Evolutionary conservation across 2,113 vertebrate species (phyloP).

Genomic region (Mesocricetus auratus): DNA sequence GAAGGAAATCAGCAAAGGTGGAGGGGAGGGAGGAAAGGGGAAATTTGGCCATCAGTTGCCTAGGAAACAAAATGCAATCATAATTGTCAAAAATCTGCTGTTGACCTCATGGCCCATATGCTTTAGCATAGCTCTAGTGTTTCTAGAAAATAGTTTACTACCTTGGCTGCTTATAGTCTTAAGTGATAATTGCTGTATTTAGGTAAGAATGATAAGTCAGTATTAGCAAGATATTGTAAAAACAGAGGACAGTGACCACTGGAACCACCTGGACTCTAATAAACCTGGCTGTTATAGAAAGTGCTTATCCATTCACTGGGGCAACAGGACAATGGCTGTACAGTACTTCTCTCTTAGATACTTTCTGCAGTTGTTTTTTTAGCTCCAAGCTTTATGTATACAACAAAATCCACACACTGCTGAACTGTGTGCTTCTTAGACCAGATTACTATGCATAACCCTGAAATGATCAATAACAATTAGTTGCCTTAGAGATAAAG

Average conservation of each 20-base stretch:
- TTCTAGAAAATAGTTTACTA: background rate
- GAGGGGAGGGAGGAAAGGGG: rapidly evolving
- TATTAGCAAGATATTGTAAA: background rate
- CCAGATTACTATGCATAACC: background rate
- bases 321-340: background rate
- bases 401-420: background rate
- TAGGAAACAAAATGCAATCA: background rate
- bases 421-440: background rate
- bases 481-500: background rate
- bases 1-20: too few species aligned
- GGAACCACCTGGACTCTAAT: background rate
- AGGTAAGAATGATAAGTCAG: background rate
- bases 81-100: background rate
- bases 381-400: background rate
- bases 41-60: background rate
- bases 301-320: background rate
- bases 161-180: background rate
- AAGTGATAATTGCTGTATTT: background rate
- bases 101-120: background rate
- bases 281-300: background rate
- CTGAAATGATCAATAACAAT: background rate
- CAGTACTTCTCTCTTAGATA: background rate
- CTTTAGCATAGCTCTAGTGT: background rate
- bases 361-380: background rate
- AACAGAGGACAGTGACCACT: background rate